A percentile compares a stretch with the other conserved stretches of the same genome.
phyloP scores from a whole-genome alignment of 2,888 invertebrate genomes.

The Heliothis peltigera region DNA sequence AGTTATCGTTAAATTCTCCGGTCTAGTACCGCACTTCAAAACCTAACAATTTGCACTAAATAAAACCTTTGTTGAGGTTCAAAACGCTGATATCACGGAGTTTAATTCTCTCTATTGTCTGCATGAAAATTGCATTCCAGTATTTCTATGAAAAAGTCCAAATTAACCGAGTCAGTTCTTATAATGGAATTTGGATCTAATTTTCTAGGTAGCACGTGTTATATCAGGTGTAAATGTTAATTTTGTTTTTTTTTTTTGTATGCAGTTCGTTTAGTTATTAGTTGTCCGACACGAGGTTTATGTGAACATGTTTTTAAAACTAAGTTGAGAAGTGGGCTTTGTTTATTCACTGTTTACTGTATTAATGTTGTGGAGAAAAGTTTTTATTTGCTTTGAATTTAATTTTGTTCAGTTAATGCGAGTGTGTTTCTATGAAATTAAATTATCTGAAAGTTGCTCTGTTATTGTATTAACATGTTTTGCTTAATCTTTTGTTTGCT shows the following conservation, averaged over 20 bases:
- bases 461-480: not conserved
- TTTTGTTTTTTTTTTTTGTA: conserved; percentile 48
- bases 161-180: conserved; percentile 29
- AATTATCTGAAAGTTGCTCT: not conserved
- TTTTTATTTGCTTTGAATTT: conserved; percentile 34
- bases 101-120: conserved; percentile 74
- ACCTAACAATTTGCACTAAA: conserved; percentile 57
- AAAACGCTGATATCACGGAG: conserved; percentile 62
- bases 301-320: conserved; percentile 17
- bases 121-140: conserved; percentile 68
- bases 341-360: conserved; percentile 50
- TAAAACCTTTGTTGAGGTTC: conserved; percentile 59
- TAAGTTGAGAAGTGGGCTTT: conserved; percentile 24
- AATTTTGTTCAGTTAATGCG: conserved; percentile 24
- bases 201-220: conserved; percentile 36
- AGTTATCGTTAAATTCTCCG: conserved; percentile 12
- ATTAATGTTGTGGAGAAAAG: conserved; percentile 14
- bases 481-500: not conserved
- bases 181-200: conserved; percentile 55
- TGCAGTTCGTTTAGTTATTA: conserved; percentile 45
- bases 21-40: conserved; percentile 33
- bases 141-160: conserved; percentile 64
- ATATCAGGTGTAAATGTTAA: conserved; percentile 13
- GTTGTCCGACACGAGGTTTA: conserved; percentile 33
- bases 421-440: not conserved